These are phyloP conservation scores for Felis chaus DNA, from an alignment of 2,113 vertebrate genomes.

Conservation along the genomic window DNA sequence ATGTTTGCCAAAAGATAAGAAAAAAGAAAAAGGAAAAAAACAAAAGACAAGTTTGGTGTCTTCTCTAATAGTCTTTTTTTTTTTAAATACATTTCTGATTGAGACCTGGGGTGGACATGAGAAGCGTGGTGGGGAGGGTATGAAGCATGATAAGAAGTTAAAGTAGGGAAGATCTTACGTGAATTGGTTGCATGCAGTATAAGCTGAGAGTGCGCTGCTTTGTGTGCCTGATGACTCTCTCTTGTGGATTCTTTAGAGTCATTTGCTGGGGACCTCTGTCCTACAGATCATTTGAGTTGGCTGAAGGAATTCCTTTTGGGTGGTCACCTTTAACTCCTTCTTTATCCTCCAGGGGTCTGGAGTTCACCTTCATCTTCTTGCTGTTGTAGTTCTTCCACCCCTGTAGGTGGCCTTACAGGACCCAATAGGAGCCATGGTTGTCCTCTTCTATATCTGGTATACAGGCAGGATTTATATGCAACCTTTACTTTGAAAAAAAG, in stretches of 20 bases:
- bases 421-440: not conserved
- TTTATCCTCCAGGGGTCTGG: not conserved
- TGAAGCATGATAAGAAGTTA: not conserved
- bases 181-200: not conserved
- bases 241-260: not conserved
- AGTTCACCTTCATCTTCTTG: not conserved
- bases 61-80: not conserved
- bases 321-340: not conserved
- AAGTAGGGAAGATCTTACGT: not conserved
- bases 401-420: not conserved
- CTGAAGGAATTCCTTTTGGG: not conserved
- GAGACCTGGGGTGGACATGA: accelerated
- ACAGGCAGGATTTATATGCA: not conserved
- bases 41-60: not conserved
- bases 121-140: not conserved
- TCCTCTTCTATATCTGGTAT: not conserved
- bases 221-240: not conserved
- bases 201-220: not conserved
- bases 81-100: not conserved
- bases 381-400: not conserved
- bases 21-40: not conserved
- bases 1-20: not conserved
- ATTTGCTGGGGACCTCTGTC: not conserved
- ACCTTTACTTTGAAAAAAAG: not conserved
- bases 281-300: not conserved